phyloP scores from a whole-genome alignment of 2,113 vertebrate genomes.

The Pan paniscus region DNA sequence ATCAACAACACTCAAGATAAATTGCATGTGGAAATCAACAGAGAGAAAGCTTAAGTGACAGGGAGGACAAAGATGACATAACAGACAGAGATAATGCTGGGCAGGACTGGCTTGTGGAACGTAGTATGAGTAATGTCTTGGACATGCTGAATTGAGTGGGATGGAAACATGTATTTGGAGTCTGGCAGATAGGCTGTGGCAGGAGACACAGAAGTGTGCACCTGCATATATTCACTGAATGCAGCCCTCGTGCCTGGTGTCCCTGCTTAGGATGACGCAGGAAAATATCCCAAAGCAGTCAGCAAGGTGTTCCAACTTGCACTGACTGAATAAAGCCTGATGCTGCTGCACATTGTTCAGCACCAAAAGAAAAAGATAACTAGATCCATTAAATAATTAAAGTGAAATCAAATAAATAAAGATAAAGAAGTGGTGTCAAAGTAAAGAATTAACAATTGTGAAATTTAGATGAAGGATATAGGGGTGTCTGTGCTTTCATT shows the following conservation, averaged over 20 bases:
- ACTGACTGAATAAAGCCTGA: not conserved
- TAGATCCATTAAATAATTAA: not conserved
- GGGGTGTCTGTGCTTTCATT: not conserved
- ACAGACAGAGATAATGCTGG: fast-evolving
- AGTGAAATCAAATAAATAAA: not conserved
- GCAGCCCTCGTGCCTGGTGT: fast-evolving
- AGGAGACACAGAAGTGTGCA: not conserved
- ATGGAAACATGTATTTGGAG: not conserved
- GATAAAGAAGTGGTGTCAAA: not conserved
- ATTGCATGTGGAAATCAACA: no score
- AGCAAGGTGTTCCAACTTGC: no score
- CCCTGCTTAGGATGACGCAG: fast-evolving
- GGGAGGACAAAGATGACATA: no score
- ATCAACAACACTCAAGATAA: not conserved
- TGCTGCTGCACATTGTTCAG: not conserved
- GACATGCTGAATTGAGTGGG: not conserved
- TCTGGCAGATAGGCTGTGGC: fast-evolving
- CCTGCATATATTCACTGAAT: not conserved
- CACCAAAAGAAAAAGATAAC: not conserved
- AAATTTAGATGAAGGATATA: not conserved
- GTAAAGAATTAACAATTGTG: not conserved
- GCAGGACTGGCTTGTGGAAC: not conserved
- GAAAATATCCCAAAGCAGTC: not conserved
- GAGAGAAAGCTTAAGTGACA: not conserved
- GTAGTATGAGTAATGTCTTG: fast-evolving